Conservation (phyloP, 2,888 invertebrate genomes). For the Morpho deidamia region DNA sequence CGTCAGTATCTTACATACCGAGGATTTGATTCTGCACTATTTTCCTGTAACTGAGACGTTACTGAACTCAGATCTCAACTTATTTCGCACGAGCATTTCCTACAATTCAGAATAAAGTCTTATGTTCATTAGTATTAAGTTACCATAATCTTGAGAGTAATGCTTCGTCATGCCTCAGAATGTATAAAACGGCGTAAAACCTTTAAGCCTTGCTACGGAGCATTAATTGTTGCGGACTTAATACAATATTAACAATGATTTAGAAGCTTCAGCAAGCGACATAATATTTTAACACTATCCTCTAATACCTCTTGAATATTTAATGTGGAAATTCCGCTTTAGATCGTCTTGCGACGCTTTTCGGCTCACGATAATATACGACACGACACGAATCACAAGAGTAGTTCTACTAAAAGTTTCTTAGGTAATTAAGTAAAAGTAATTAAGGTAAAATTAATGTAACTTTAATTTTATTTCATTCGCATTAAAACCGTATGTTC, state of each 20-base stretch:
- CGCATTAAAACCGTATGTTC: too few relatives aligned
- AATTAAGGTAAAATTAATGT: too few relatives aligned
- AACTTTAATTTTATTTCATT: too few relatives aligned
- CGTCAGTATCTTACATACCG: too few relatives aligned
- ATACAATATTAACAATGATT: slow-evolving; percentile 38
- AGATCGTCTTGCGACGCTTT: slow-evolving; percentile 9
- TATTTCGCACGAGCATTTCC: neutral
- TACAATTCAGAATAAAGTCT: neutral
- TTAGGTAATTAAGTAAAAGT: too few relatives aligned
- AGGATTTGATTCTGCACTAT: too few relatives aligned
- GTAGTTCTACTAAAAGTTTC: neutral
- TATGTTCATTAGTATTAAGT: slow-evolving; percentile 3
- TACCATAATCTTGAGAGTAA: slow-evolving; percentile 6
- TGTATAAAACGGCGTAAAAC: slow-evolving; percentile 23
- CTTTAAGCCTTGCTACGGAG: slow-evolving; percentile 9
- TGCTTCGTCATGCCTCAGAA: slow-evolving; percentile 13
- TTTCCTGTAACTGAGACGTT: too few relatives aligned
- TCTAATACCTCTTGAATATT: slow-evolving; percentile 61
- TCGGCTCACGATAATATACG: slow-evolving; percentile 1
- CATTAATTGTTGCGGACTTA: slow-evolving; percentile 33
- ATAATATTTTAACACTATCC: slow-evolving; percentile 49
- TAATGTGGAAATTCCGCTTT: slow-evolving; percentile 31
- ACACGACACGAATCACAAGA: neutral
- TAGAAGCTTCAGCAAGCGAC: slow-evolving; percentile 27
- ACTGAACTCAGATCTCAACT: too few relatives aligned